A percentile compares a stretch with the other conserved stretches of the same genome.
These are phyloP conservation scores for Drosophila imparisetae DNA, from an alignment of 2,888 invertebrate species.

Conservation along the genomic window DNA sequence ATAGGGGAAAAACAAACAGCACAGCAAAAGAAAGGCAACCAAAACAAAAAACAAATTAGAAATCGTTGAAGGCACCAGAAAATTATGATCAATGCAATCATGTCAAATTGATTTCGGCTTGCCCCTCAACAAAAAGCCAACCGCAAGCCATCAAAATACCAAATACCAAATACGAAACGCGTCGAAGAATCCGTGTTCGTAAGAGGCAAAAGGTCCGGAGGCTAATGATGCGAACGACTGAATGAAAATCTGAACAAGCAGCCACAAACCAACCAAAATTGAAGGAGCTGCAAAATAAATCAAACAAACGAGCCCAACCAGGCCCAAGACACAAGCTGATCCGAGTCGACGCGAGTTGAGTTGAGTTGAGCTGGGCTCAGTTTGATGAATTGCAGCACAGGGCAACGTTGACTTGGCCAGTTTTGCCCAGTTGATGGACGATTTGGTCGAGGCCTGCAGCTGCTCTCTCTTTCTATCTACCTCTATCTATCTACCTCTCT, in stretches of 20 bases:
- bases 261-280: constrained; percentile 44
- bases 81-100: constrained; percentile 79
- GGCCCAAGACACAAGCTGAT: constrained; percentile 19
- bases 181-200: constrained; percentile 12
- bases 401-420: constrained; percentile 66
- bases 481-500: not conserved
- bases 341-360: constrained; percentile 7
- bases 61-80: constrained; percentile 44
- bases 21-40: constrained; percentile 25
- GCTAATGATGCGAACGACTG: constrained; percentile 54
- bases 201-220: constrained; percentile 19
- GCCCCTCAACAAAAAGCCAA: constrained; percentile 22
- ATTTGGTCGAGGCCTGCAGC: constrained; percentile 26
- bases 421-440: constrained; percentile 60
- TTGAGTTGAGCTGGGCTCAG: constrained; percentile 6
- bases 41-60: constrained; percentile 4
- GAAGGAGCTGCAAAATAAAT: constrained; percentile 79
- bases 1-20: constrained; percentile 33
- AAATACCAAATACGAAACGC: constrained; percentile 9
- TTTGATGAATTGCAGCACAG: constrained; percentile 74
- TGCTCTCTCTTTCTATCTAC: constrained; percentile 2
- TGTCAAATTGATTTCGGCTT: constrained; percentile 77
- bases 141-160: constrained; percentile 36
- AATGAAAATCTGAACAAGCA: constrained; percentile 17
- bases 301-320: constrained; percentile 69